Evolutionary conservation across 2,888 invertebrate genomes (phyloP).

Genomic region (Pristionchus mayeri): DNA sequence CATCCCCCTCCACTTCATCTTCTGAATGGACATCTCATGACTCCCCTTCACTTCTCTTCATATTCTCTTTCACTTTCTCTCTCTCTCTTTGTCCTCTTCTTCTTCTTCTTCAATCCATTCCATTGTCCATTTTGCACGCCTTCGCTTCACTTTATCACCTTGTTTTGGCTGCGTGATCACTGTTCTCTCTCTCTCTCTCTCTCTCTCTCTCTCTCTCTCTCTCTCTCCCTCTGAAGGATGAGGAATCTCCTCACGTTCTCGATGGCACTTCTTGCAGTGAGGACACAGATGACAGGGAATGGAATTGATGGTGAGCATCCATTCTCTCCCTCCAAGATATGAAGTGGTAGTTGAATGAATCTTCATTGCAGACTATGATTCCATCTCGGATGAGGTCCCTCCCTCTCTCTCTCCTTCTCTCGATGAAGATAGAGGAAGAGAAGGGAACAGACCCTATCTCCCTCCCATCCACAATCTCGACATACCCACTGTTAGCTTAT

Average conservation of each 20-base stretch:
- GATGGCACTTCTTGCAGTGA: not conserved
- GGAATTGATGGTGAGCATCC: slow-evolving; percentile 9
- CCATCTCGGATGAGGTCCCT: not conserved
- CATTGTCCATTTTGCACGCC: not conserved
- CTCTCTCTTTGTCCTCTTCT: not conserved
- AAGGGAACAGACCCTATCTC: not conserved
- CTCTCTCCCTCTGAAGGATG: not conserved
- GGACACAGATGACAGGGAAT: not conserved
- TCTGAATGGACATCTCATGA: slow-evolving; percentile 14
- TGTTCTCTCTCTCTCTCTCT: no score
- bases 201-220: not conserved
- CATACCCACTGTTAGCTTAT: not conserved
- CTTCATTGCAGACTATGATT: not conserved
- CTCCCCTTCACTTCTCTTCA: not conserved
- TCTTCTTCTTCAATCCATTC: not conserved
- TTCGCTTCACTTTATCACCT: not conserved
- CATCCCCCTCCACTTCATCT: not conserved
- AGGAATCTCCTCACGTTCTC: slow-evolving; percentile 13
- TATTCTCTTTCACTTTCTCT: slow-evolving; percentile 33
- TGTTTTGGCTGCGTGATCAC: not conserved
- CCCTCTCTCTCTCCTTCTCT: slow-evolving; percentile 15
- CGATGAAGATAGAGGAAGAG: not conserved
- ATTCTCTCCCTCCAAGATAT: not conserved
- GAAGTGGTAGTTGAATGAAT: not conserved
- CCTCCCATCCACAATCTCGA: no score